These are phyloP conservation scores for Phallusia fumigata DNA, from an alignment of 23 tunicate genomes.

Conservation along the genomic window DNA sequence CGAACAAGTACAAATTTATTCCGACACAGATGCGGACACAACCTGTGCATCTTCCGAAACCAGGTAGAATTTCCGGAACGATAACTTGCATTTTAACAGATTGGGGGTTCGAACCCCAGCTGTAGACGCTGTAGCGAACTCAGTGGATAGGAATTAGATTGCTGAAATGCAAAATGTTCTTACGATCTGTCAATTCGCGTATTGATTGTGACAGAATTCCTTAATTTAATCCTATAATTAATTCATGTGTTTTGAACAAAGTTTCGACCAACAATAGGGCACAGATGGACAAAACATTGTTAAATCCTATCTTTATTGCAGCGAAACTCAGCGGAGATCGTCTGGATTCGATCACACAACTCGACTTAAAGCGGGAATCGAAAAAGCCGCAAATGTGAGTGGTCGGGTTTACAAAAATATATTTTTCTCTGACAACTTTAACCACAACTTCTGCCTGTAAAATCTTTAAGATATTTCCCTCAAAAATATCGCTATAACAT, in stretches of 20 bases:
- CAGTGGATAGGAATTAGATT: too few relatives aligned
- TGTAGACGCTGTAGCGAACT: too few relatives aligned
- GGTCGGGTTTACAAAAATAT: not conserved
- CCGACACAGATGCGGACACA: constrained; percentile 82
- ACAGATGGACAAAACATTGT: not conserved
- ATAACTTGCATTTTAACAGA: too few relatives aligned
- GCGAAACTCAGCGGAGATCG: constrained; percentile 2
- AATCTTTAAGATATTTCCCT: not conserved
- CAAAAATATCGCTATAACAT: not conserved
- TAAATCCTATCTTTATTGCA: not conserved
- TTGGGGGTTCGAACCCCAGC: too few relatives aligned
- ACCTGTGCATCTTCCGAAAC: constrained; percentile 58
- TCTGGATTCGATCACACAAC: constrained; percentile 30
- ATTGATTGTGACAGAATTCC: too few relatives aligned
- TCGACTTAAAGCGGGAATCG: constrained; percentile 4
- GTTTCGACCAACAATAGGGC: too few relatives aligned
- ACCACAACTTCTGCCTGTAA: not conserved
- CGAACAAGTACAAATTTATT: constrained; percentile 55
- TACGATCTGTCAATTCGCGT: too few relatives aligned
- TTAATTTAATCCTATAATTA: too few relatives aligned
- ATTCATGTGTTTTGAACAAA: too few relatives aligned
- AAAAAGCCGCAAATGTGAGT: not conserved
- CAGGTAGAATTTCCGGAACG: constrained; percentile 5
- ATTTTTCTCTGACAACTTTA: not conserved
- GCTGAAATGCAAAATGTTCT: too few relatives aligned